phyloP scores from a whole-genome alignment of 2,888 invertebrate species.

The Cyrtodaria siliqua region DNA sequence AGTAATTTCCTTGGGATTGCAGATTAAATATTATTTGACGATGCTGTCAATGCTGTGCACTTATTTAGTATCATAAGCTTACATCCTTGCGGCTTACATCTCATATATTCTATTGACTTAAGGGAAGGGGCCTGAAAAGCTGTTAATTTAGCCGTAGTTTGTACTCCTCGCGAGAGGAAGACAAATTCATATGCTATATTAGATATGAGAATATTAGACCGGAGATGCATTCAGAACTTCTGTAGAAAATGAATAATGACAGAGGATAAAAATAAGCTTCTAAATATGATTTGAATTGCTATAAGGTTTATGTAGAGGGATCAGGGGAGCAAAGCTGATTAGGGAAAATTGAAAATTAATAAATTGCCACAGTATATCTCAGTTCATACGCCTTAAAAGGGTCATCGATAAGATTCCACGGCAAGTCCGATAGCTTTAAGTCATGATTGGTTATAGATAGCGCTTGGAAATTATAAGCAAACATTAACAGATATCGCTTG shows the following conservation, averaged over 20 bases:
- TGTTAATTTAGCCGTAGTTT: constrained; percentile 41
- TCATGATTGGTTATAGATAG: no score
- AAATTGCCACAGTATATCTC: constrained; percentile 22
- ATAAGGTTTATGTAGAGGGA: constrained; percentile 29
- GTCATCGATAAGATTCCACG: not conserved
- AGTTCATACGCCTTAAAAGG: constrained; percentile 12
- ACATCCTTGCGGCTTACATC: constrained; percentile 37
- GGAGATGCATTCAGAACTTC: not conserved
- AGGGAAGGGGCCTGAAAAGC: constrained; percentile 29
- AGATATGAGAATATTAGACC: constrained; percentile 27
- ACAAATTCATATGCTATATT: constrained; percentile 57
- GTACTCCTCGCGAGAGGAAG: constrained; percentile 22
- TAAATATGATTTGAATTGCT: constrained; percentile 60
- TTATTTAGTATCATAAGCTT: constrained; percentile 47
- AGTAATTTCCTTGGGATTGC: constrained; percentile 56
- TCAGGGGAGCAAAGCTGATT: constrained; percentile 49
- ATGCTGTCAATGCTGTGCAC: constrained; percentile 55
- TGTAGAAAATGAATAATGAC: constrained; percentile 33
- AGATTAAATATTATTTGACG: constrained; percentile 61
- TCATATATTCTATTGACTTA: constrained; percentile 48
- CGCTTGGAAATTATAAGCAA: no score
- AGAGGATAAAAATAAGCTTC: constrained; percentile 36
- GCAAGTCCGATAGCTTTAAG: no score
- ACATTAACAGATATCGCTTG: no score
- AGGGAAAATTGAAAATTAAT: constrained; percentile 62